phyloP scores from a whole-genome alignment of 92 coral and sea anemone genomes.

The Isaurus tuberculatus region DNA sequence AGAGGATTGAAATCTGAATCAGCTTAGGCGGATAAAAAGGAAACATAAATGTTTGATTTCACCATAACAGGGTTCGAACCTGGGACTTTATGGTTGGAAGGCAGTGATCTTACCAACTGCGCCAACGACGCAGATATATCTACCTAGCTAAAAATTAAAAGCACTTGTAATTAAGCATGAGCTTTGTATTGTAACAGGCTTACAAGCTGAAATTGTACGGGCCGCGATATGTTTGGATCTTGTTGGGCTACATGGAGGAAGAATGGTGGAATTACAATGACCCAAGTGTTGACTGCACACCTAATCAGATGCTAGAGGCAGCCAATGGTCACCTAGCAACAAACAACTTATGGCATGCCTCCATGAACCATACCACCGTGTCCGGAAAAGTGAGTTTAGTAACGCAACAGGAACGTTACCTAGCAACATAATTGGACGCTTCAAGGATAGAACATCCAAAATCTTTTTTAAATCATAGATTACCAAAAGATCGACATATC shows the following conservation, averaged over 20 bases:
- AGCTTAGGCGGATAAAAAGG: too few relatives aligned
- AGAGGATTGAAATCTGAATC: too few relatives aligned
- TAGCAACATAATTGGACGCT: background rate
- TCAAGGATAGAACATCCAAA: background rate
- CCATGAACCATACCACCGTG: conserved; percentile 48
- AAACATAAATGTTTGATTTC: too few relatives aligned
- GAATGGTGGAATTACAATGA: conserved; percentile 79
- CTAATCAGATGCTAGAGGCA: conserved; percentile 71
- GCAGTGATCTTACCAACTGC: too few relatives aligned
- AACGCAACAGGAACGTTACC: background rate
- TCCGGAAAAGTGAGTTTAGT: conserved; percentile 75
- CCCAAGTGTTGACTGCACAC: conserved; percentile 66
- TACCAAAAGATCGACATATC: too few relatives aligned
- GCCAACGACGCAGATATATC: too few relatives aligned
- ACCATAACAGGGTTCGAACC: too few relatives aligned
- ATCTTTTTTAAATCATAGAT: too few relatives aligned
- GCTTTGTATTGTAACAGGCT: conserved; percentile 50
- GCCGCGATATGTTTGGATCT: conserved; percentile 77
- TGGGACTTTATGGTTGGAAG: too few relatives aligned
- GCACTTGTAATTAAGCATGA: background rate
- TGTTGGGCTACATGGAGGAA: conserved; percentile 80
- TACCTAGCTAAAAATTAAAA: too few relatives aligned
- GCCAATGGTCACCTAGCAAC: conserved; percentile 85
- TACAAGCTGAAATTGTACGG: conserved; percentile 80
- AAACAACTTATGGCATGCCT: conserved; percentile 73